Evolutionary conservation across 2,113 vertebrate genomes (phyloP).

Genomic region (Cyrtonyx montezumae): DNA sequence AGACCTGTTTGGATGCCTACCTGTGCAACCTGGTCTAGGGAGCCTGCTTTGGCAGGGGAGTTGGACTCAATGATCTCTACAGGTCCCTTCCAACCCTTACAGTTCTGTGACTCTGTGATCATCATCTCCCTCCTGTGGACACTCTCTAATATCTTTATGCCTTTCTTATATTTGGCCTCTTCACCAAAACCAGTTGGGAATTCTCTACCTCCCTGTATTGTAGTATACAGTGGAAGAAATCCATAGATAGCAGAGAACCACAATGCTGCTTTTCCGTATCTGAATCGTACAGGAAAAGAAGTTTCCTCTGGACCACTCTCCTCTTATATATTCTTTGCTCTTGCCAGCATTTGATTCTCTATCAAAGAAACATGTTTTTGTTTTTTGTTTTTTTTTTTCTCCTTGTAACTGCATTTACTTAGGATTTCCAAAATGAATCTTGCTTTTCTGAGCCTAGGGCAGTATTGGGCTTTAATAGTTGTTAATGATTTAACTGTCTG

Average conservation of each 20-base stretch:
- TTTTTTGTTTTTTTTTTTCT: not conserved
- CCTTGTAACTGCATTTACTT: not conserved
- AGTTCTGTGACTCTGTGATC: not conserved
- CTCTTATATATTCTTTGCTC: not conserved
- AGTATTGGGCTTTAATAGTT: not conserved
- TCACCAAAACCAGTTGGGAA: not conserved
- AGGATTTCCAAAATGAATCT: not conserved
- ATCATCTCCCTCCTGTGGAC: not conserved
- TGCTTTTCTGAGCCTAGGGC: not conserved
- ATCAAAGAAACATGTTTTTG: not conserved
- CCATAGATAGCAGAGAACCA: not conserved
- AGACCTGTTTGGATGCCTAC: no score
- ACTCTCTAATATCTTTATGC: not conserved
- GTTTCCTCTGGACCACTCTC: not conserved
- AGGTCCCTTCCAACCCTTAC: no score
- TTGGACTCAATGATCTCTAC: no score
- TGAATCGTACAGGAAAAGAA: not conserved
- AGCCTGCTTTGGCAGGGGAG: no score
- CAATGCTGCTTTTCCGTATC: not conserved
- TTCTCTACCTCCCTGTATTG: not conserved
- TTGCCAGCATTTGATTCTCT: not conserved
- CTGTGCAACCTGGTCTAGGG: no score
- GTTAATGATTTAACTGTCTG: slow-evolving; percentile 52
- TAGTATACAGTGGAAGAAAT: not conserved
- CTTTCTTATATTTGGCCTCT: not conserved